These are phyloP conservation scores for Lepidurus arcticus DNA, from an alignment of 1,140 invertebrate species.

Conservation along the genomic window DNA sequence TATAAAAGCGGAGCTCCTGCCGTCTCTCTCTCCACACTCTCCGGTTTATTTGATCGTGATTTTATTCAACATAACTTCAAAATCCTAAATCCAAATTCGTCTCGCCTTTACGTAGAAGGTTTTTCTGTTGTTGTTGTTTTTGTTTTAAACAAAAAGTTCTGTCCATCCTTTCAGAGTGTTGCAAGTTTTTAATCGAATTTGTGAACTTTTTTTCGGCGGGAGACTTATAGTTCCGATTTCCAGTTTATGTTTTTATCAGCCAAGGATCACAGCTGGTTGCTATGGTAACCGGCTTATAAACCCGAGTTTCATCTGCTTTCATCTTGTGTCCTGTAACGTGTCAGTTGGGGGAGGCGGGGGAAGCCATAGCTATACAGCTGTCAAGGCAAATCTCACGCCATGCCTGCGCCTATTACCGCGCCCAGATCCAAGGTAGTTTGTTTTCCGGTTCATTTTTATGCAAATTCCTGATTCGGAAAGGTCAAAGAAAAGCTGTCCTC, in stretches of 20 bases:
- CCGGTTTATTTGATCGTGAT: background rate
- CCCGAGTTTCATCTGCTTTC: background rate
- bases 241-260: no score
- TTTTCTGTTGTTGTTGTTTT: background rate
- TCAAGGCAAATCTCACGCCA: background rate
- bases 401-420: constrained; percentile 10
- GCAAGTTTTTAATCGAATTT: background rate
- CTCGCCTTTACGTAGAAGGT: no score
- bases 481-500: background rate
- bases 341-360: background rate
- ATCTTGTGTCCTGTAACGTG: background rate
- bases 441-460: constrained; percentile 8
- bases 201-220: no score
- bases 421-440: constrained; percentile 2
- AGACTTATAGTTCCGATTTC: no score
- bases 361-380: background rate
- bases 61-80: background rate
- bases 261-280: background rate
- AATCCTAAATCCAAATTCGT: background rate
- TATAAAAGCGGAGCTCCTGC: background rate
- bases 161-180: background rate
- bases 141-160: background rate
- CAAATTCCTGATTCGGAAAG: background rate
- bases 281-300: background rate
- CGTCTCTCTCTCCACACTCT: background rate